Evolutionary conservation across 2,797 vertebrate genomes (phyloP), one percentile per base, ranked within the genome.

Genomic region (Lutjanus campechanus): DNA sequence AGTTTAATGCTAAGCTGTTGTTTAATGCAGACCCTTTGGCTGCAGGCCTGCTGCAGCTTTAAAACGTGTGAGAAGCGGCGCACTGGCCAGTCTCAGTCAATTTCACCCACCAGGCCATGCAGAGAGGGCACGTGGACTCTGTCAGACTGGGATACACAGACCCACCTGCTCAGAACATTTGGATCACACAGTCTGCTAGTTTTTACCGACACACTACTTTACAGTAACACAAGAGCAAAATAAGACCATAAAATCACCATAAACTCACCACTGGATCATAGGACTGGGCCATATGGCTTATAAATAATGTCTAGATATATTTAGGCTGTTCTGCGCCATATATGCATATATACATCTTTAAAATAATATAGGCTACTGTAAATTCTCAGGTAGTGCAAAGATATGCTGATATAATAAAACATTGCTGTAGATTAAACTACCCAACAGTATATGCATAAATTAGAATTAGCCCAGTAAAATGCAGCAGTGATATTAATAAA

Each of bases 1-100:
- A 63, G 77, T 85, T 62, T 80, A 87, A 81, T 46, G 83, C 81
- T 89, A 87, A 93, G 70, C 90, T 79, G 73, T 78, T 70, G 75
- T 88, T 85, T 81, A 69, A 77, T 75, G 75, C 69, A 41, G 67
- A 81, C 70, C 36, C 66, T 66, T 68, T 84, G 77, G 77, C 77
- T 58, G 67, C 59, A 54, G 63, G 72, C 69, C 81, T 51, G 47
- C 43, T 8, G 12, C 58, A 55, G 79, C 60, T 71, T 60, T 19
- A 13, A 13, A 5, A 25, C 63, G 43, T 71, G 70, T 78, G 73
- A 72, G 46, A 56, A 61, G 63, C 65, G 62, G 29, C 2, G 19
- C 0, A 15, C 41, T 19, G 53, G 36, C 51, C 72, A 43, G 29
- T 54, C 47, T 55, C 61, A 60, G 16, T 72, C 46, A 62, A 36